phyloP scores from a whole-genome alignment of 2,797 vertebrate species.

The Lepus oiostolus region DNA sequence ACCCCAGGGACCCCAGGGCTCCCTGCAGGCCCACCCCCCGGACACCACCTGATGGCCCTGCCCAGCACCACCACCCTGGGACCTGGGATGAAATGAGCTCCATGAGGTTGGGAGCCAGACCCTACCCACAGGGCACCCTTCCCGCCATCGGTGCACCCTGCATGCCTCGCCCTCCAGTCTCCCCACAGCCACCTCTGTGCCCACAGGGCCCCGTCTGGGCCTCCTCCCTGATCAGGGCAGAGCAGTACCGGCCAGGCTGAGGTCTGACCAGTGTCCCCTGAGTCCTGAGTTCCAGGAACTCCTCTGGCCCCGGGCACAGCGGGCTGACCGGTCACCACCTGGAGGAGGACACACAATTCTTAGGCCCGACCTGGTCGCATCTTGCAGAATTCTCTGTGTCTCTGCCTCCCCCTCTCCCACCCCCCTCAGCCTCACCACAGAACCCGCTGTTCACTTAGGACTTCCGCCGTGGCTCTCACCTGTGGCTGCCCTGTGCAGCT shows the following conservation, averaged over 20 bases:
- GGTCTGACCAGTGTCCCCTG: not conserved
- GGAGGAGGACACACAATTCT: not conserved
- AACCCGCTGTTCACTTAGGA: not conserved
- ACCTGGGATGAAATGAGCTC: not conserved
- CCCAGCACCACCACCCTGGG: not conserved
- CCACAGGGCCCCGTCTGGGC: not conserved
- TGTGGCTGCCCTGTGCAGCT: not conserved
- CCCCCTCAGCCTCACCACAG: not conserved
- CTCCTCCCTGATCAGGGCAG: not conserved
- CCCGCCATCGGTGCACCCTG: not conserved
- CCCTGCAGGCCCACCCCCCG: no score
- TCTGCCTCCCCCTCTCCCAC: fast-evolving
- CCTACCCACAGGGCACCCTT: no score
- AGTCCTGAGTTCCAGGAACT: not conserved
- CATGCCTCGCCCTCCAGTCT: not conserved
- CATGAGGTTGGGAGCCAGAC: no score
- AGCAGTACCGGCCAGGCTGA: not conserved
- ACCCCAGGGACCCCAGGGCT: no score
- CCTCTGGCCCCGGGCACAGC: not conserved
- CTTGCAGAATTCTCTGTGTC: not conserved
- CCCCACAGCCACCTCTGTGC: not conserved
- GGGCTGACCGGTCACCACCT: no score
- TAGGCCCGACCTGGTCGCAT: not conserved
- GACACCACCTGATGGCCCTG: no score
- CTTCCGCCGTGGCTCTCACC: fast-evolving